Percentiles rank a stretch among this genome's conserved stretches.
Conservation (phyloP, 2,797 vertebrate genomes). For the Eremophila alpestris region DNA sequence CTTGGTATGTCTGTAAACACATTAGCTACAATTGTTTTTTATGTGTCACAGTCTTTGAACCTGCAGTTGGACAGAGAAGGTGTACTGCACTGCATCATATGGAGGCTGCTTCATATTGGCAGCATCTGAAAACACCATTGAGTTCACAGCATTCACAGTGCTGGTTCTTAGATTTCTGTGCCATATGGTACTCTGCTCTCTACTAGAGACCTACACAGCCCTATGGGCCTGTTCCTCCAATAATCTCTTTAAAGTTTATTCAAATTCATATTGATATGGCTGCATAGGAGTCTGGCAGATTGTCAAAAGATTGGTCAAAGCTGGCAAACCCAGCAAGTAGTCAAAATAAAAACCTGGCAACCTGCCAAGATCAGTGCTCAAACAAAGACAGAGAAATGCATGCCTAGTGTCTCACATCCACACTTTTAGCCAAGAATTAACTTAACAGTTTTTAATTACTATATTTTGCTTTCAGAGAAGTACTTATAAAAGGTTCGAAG, state of each 20-base stretch:
- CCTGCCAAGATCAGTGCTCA: neutral
- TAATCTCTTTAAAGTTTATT: constrained; percentile 59
- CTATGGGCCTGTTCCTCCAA: constrained; percentile 48
- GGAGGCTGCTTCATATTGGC: neutral
- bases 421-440: neutral
- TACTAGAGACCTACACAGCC: constrained; percentile 15
- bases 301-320: neutral
- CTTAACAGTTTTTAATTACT: neutral
- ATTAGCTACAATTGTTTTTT: neutral
- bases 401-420: neutral
- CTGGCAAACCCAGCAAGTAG: constrained; percentile 38
- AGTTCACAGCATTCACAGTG: neutral
- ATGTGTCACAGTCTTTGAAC: neutral
- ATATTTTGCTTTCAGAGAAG: neutral
- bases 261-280: constrained; percentile 53
- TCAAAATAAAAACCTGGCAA: constrained; percentile 7
- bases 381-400: neutral
- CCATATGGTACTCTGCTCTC: constrained; percentile 34
- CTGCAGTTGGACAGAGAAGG: neutral
- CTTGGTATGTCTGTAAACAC: neutral
- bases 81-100: neutral
- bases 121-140: constrained; percentile 27
- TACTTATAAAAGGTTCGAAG: neutral
- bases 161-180: constrained; percentile 15
- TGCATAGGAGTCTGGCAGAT: constrained; percentile 57